phyloP scores from a whole-genome alignment of 1,140 invertebrate genomes.

The Pseudoatta argentina region DNA sequence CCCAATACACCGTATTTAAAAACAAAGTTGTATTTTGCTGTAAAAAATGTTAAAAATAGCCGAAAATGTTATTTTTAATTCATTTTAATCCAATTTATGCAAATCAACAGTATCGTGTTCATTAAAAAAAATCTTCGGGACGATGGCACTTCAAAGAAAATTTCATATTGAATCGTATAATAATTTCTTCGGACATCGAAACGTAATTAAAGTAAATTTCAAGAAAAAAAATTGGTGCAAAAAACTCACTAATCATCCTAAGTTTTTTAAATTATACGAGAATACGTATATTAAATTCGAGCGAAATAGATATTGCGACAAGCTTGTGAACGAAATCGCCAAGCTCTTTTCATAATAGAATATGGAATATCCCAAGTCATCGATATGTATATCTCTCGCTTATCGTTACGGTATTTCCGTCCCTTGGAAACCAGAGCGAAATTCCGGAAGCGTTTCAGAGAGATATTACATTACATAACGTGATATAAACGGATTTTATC shows the following conservation, averaged over 20 bases:
- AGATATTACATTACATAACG: conserved; percentile 22
- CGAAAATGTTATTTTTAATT: no score
- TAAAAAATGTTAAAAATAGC: no score
- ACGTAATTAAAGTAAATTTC: not conserved
- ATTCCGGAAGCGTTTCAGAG: conserved; percentile 46
- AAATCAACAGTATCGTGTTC: no score
- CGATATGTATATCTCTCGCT: not conserved
- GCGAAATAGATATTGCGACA: not conserved
- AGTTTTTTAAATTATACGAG: not conserved
- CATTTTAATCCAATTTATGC: no score
- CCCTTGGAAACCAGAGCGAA: not conserved
- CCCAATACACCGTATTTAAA: no score
- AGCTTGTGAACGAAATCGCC: not conserved
- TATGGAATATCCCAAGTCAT: not conserved
- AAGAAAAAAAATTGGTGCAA: not conserved
- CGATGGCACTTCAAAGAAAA: no score
- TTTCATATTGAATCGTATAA: no score
- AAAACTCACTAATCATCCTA: not conserved
- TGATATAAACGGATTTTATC: conserved; percentile 44
- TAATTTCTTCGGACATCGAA: not conserved
- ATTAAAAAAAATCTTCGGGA: no score
- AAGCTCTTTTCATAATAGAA: not conserved
- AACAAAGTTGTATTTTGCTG: no score
- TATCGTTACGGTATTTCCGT: conserved; percentile 22
- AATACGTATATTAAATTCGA: not conserved